phyloP scores from a whole-genome alignment of 2,113 vertebrate species.

The Onychostruthus taczanowskii region DNA sequence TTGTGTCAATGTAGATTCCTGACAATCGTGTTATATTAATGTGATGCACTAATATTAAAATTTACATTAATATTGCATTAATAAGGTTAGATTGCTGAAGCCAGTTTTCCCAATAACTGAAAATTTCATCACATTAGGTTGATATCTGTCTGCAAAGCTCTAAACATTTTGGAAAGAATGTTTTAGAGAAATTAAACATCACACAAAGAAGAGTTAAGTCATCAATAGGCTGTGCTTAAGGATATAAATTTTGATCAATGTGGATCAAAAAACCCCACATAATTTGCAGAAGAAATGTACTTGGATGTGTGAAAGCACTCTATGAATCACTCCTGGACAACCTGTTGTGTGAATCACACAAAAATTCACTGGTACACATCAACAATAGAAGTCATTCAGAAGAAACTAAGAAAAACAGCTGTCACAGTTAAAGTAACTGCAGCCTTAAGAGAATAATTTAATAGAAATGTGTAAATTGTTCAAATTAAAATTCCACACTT shows the following conservation, averaged over 20 bases:
- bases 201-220: not conserved
- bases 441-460: not conserved
- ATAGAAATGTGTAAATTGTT: not conserved
- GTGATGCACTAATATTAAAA: not conserved
- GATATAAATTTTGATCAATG: not conserved
- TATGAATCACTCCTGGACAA: not conserved
- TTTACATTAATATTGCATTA: not conserved
- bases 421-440: not conserved
- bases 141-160: not conserved
- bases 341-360: not conserved
- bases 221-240: not conserved
- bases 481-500: not conserved
- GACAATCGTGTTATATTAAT: not conserved
- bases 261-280: not conserved
- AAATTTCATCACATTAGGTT: not conserved
- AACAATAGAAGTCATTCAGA: not conserved
- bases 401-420: not conserved
- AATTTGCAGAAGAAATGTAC: not conserved
- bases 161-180: not conserved
- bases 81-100: not conserved
- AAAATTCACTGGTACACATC: not conserved
- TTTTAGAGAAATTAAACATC: not conserved
- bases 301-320: not conserved
- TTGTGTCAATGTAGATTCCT: not conserved
- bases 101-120: not conserved